Conservation (phyloP, 1,140 invertebrate genomes). For the Drosophila pseudoobscura region DNA sequence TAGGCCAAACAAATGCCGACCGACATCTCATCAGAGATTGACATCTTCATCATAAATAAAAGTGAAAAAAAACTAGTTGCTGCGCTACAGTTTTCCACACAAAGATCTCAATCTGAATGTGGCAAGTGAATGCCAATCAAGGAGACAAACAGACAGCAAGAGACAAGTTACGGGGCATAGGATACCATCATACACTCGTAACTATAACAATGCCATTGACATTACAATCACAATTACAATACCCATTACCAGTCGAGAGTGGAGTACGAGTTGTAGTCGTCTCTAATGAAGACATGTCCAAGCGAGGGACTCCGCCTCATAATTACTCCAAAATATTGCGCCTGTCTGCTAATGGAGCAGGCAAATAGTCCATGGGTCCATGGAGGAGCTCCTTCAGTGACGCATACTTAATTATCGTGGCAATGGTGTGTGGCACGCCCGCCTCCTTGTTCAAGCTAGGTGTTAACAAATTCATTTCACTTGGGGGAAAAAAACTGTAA, state of each 20-base stretch:
- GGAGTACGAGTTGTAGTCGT: constrained; percentile 24
- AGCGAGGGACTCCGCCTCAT: constrained; percentile 23
- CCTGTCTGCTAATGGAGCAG: constrained; percentile 57
- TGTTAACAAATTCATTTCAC: constrained; percentile 82
- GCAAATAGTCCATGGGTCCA: constrained; percentile 32
- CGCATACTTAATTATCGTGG: constrained; percentile 70
- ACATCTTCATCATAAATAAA: constrained; percentile 83
- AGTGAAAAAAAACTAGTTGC: constrained; percentile 64
- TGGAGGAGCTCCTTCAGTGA: constrained; percentile 29
- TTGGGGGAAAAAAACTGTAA: constrained; percentile 55
- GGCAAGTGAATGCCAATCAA: constrained; percentile 80
- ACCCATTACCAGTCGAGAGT: constrained; percentile 35
- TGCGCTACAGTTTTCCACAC: constrained; percentile 49
- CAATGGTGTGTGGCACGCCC: constrained; percentile 55
- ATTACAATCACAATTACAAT: constrained; percentile 59
- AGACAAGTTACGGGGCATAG: constrained; percentile 12
- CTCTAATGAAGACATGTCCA: constrained; percentile 65
- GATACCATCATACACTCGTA: constrained; percentile 54
- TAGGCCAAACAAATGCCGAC: constrained; percentile 76
- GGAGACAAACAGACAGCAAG: constrained; percentile 66
- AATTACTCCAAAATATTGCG: constrained; percentile 74
- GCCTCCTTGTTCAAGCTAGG: constrained; percentile 50
- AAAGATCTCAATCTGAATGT: constrained; percentile 59
- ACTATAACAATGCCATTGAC: constrained; percentile 69
- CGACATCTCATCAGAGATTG: constrained; percentile 63